Percentiles rank a stretch among this genome's conserved stretches.
Evolutionary conservation across 2,113 vertebrate species (phyloP).

Genomic region (Pycnonotus jocosus): DNA sequence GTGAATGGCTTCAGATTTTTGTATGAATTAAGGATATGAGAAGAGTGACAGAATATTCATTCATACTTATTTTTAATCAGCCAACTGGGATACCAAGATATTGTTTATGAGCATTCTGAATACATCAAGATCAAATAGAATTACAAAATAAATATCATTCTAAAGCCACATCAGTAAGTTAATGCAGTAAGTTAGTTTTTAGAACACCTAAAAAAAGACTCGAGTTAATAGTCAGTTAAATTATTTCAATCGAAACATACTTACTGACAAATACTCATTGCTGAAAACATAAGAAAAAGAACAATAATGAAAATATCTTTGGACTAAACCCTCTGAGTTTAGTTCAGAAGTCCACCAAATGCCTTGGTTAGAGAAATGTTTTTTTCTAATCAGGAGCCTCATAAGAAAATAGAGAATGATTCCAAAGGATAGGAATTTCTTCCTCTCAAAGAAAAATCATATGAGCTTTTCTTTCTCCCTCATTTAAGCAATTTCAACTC

Average conservation of each 20-base stretch:
- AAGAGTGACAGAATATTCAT: conserved; percentile 5
- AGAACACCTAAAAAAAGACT: neutral
- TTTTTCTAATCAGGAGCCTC: neutral
- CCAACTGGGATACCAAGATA: neutral
- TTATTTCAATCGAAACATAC: neutral
- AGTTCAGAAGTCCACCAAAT: neutral
- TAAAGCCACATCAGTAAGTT: neutral
- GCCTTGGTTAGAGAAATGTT: neutral
- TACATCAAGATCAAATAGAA: neutral
- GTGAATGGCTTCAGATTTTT: conserved; percentile 54
- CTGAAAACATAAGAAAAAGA: neutral
- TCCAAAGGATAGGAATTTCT: neutral
- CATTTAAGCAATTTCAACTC: neutral
- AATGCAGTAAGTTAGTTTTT: neutral
- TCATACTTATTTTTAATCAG: conserved; percentile 45
- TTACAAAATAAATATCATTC: neutral
- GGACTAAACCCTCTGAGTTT: neutral
- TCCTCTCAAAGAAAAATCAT: neutral
- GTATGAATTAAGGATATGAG: conserved; percentile 46
- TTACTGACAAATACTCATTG: neutral
- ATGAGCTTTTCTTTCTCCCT: neutral
- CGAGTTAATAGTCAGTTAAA: neutral
- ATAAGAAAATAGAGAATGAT: neutral
- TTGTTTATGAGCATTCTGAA: neutral
- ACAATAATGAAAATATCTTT: neutral